Percentiles rank a stretch among this genome's conserved stretches.
Conservation (phyloP, 2,888 invertebrate genomes). For the Scelioninae gen. 2 region DNA sequence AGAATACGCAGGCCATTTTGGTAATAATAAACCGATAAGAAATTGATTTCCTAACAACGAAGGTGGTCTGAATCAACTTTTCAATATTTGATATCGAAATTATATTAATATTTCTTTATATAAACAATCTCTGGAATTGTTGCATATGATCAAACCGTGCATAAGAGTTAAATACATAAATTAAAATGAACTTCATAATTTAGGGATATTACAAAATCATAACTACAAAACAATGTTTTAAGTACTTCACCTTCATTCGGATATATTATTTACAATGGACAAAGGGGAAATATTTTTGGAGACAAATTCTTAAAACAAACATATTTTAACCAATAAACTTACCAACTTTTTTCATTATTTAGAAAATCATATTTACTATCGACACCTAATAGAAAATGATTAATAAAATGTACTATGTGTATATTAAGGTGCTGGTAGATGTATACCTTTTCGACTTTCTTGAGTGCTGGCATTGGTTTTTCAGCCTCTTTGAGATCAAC, state of each 20-base stretch:
- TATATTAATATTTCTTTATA: too few species aligned
- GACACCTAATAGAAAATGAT: background rate
- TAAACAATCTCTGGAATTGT: too few species aligned
- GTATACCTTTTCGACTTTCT: constrained; percentile 94
- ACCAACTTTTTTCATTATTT: constrained; percentile 6
- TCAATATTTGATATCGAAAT: too few species aligned
- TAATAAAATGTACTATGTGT: background rate
- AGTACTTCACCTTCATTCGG: background rate
- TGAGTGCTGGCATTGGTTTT: constrained; percentile 89
- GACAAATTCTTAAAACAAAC: background rate
- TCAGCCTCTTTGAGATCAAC: constrained; percentile 94
- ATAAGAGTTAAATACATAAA: background rate
- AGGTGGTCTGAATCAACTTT: constrained; percentile 38
- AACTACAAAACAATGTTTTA: background rate
- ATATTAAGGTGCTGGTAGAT: background rate
- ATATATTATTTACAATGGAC: background rate
- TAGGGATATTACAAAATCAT: background rate
- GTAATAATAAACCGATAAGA: background rate
- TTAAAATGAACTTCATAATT: background rate
- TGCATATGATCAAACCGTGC: background rate
- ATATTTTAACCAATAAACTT: constrained; percentile 1
- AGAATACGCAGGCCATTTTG: too few species aligned
- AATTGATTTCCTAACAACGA: constrained; percentile 31
- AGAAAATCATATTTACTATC: background rate
- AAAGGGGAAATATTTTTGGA: constrained; percentile 5